Percentiles rank a stretch among this genome's conserved stretches.
Evolutionary conservation across 1,140 invertebrate species (phyloP).

Genomic region (Acromyrmex echinatior): DNA sequence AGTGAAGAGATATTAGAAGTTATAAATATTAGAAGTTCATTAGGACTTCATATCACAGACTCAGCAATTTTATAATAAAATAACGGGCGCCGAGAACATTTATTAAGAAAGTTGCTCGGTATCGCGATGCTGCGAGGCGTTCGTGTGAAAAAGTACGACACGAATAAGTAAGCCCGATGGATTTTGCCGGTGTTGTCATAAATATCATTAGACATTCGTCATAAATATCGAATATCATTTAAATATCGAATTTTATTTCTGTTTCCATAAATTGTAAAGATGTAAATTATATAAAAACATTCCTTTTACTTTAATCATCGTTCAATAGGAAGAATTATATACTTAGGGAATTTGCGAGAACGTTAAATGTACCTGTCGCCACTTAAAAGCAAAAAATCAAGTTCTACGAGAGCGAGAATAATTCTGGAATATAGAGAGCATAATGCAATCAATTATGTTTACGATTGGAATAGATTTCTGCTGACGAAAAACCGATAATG

Average conservation of each 20-base stretch:
- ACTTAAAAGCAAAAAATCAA: neutral
- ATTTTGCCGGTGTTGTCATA: neutral
- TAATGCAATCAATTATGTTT: constrained; percentile 56
- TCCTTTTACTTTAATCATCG: neutral
- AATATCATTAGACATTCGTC: neutral
- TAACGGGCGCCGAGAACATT: constrained; percentile 48
- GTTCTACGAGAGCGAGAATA: neutral
- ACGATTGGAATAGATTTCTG: constrained; percentile 46
- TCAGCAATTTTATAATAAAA: constrained; percentile 57
- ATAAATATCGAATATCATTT: too few species aligned
- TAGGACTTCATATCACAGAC: constrained; percentile 5
- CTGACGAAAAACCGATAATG: constrained; percentile 49
- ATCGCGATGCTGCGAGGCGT: constrained; percentile 30
- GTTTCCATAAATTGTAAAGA: neutral
- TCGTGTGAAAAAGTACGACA: constrained; percentile 7
- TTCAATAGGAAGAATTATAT: neutral
- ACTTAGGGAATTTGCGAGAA: neutral
- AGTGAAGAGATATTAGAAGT: constrained; percentile 50
- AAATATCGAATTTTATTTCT: neutral
- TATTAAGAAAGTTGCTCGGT: constrained; percentile 52
- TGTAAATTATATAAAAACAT: neutral
- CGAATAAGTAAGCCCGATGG: constrained; percentile 21
- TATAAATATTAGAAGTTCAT: constrained; percentile 44
- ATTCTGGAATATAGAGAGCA: constrained; percentile 30
- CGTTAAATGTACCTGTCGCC: neutral